Evolutionary conservation across 2,888 invertebrate species (phyloP), one percentile per base, ranked within the genome.

Genomic region (Drosophila pseudotakahashii): DNA sequence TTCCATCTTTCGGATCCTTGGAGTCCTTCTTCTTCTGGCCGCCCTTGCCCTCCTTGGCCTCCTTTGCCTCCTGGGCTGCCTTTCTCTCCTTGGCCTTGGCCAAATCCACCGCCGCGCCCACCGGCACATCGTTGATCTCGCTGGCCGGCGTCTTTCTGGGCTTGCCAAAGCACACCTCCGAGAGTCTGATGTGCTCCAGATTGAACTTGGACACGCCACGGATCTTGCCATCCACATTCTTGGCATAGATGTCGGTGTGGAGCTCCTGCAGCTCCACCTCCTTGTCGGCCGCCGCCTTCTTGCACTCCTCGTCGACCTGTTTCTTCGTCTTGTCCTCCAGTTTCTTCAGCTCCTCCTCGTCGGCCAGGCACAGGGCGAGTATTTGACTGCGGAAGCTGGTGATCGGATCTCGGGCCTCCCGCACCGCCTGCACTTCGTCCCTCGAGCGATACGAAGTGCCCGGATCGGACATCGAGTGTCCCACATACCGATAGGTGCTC

Each of bases 381-480:
- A 99, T 94, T 92, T 96, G 96, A 81, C 98, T 97, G 91, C 96
- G 97, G 92, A 99, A 98, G n/a, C 95, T 96, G 2, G 96, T 96
- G 81, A 99, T 98, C 14, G 99, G 98, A 93, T 99, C 99, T 59
- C 98, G 93, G 2, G 96, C 96, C 92, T 97, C 96, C 16, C 99
- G 94, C 2, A 98, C 97, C 92, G 97, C 96, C 92, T 98, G 97
- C 48, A 98, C 94, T 93, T 99, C 99, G 76, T 99, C 98, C 48
- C 99, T 94, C 0, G 98, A 96, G 55, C 97, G 94, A 92, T 96
- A 98, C 90, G 98, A 98, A 0, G 98, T 98, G 53, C 99, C 99
- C 4, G 99, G 99, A 93, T 99, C 99, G 7, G 98, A 98, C 99
- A 99, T 99, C 69, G 98, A 98, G 93, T 99, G 99, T 0, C 99